These are phyloP conservation scores for Grapholita molesta DNA, from an alignment of 1,140 invertebrate species.

Conservation along the genomic window DNA sequence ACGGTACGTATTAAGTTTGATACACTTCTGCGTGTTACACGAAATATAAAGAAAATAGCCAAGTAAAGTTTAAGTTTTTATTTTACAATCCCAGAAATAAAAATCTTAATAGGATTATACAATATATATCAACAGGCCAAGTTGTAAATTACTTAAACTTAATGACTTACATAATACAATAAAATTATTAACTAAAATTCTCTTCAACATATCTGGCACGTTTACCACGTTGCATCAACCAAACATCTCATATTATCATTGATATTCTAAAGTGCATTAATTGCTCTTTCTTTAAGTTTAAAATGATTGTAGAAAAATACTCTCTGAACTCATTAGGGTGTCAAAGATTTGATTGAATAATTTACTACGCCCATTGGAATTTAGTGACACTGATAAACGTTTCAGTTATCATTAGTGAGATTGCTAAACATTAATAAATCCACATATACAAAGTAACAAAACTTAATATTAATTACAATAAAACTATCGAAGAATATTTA, in stretches of 20 bases:
- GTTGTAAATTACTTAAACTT: slow-evolving; percentile 78
- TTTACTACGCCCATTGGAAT: slow-evolving; percentile 52
- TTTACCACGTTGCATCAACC: slow-evolving; percentile 69
- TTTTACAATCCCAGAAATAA: slow-evolving; percentile 78
- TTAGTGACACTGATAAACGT: slow-evolving; percentile 39
- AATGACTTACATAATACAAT: slow-evolving; percentile 77
- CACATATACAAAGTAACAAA: slow-evolving; percentile 16
- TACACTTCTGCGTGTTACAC: too few species aligned
- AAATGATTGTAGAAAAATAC: slow-evolving; percentile 76
- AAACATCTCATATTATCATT: slow-evolving; percentile 58
- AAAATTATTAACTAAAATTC: slow-evolving; percentile 77
- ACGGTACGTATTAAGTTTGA: too few species aligned
- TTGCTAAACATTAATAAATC: slow-evolving; percentile 41
- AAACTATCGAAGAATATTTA: neutral
- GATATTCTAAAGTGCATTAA: slow-evolving; percentile 71
- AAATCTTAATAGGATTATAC: slow-evolving; percentile 76
- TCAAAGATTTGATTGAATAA: slow-evolving; percentile 61
- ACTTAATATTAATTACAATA: slow-evolving; percentile 10
- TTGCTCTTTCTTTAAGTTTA: slow-evolving; percentile 62
- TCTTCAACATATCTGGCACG: slow-evolving; percentile 75
- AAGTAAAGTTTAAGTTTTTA: slow-evolving; percentile 65
- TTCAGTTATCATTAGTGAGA: slow-evolving; percentile 59
- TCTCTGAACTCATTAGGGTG: slow-evolving; percentile 63
- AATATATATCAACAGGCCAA: slow-evolving; percentile 77
- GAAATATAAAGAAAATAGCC: slow-evolving; percentile 54